phyloP scores from a whole-genome alignment of 2,888 invertebrate species.

The Leucophenga maculata region DNA sequence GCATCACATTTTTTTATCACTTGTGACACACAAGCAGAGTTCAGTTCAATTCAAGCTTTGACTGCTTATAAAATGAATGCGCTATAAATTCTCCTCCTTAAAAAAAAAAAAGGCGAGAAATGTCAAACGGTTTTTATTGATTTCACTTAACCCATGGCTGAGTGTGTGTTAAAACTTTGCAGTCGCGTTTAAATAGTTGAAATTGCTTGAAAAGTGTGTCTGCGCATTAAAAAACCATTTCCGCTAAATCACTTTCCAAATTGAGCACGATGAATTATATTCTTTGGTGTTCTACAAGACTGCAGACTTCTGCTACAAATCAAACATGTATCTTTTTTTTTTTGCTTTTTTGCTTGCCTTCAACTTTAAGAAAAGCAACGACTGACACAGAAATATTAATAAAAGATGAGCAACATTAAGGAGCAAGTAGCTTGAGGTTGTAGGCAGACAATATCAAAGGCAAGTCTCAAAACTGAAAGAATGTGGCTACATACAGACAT shows the following conservation, averaged over 20 bases:
- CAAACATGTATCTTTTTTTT: slow-evolving; percentile 35
- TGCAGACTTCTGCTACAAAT: slow-evolving; percentile 43
- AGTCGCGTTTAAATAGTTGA: slow-evolving; percentile 54
- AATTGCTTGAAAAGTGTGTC: slow-evolving; percentile 33
- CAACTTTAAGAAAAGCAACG: slow-evolving; percentile 30
- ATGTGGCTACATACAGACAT: slow-evolving; percentile 36
- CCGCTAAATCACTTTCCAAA: slow-evolving; percentile 49
- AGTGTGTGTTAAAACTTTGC: neutral
- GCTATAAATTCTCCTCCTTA: too few species aligned
- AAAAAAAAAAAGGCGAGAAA: slow-evolving; percentile 36
- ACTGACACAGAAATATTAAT: slow-evolving; percentile 61
- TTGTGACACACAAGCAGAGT: slow-evolving; percentile 48
- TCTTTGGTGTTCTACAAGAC: neutral
- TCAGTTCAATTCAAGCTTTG: slow-evolving; percentile 43
- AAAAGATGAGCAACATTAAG: slow-evolving; percentile 68
- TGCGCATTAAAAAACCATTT: slow-evolving; percentile 61
- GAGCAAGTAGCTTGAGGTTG: slow-evolving; percentile 45
- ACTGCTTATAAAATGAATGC: neutral
- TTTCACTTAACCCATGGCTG: neutral
- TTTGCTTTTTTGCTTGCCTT: slow-evolving; percentile 21
- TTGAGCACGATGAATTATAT: neutral
- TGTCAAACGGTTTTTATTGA: neutral
- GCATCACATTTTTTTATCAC: slow-evolving; percentile 54
- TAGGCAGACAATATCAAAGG: slow-evolving; percentile 50
- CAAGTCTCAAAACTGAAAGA: slow-evolving; percentile 38